A percentile compares a stretch with the other conserved stretches of the same genome.
Conservation (phyloP, 2,113 vertebrate species). For the Zapornia atra region DNA sequence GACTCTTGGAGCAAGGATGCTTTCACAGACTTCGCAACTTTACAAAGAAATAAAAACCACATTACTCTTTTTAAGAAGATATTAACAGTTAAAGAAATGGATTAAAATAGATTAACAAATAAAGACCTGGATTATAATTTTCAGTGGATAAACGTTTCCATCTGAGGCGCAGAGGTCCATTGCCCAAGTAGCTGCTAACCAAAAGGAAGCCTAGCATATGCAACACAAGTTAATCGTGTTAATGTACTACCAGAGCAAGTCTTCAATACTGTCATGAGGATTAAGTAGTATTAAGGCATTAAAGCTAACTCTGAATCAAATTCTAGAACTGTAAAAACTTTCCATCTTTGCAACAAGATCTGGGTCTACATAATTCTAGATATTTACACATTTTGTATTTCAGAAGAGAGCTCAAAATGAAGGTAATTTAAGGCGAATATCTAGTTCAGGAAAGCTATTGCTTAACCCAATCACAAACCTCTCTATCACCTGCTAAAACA, state of each 20-base stretch:
- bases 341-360: not conserved
- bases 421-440: not conserved
- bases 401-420: not conserved
- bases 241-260: not conserved
- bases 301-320: not conserved
- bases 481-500: not conserved
- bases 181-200: not conserved
- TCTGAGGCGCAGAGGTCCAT: not conserved
- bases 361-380: not conserved
- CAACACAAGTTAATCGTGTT: not conserved
- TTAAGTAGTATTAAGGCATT: not conserved
- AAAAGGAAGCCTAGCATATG: not conserved
- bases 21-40: not conserved
- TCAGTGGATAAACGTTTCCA: not conserved
- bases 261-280: not conserved
- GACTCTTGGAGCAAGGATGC: not conserved
- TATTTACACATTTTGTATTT: not conserved
- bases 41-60: not conserved
- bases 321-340: not conserved
- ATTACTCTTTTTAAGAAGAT: not conserved
- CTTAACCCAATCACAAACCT: not conserved
- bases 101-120: conserved; percentile 16
- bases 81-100: not conserved
- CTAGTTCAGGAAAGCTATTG: not conserved
- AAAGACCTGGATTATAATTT: not conserved